phyloP scores from a whole-genome alignment of 2,113 vertebrate species.

The Vulpes vulpes region DNA sequence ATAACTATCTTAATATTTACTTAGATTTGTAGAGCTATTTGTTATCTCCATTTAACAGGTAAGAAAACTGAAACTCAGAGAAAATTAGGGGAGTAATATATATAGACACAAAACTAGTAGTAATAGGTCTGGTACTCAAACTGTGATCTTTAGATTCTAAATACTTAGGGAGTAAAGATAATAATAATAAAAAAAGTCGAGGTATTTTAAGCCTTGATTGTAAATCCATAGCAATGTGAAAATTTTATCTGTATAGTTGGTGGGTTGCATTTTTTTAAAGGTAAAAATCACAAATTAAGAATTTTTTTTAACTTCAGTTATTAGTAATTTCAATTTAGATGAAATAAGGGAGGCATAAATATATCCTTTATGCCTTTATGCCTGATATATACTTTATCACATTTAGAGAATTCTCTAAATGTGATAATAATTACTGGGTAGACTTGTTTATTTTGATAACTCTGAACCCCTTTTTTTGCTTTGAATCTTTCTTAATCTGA shows the following conservation, averaged over 20 bases:
- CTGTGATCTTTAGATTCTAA: not conserved
- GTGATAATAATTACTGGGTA: not conserved
- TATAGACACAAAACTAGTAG: not conserved
- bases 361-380: not conserved
- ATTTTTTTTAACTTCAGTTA: not conserved
- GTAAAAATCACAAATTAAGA: not conserved
- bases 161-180: not conserved
- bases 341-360: not conserved
- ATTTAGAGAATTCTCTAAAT: not conserved
- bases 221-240: not conserved
- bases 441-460: not conserved
- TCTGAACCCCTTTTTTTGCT: not conserved
- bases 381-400: no score
- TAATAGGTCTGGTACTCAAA: not conserved
- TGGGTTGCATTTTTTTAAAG: not conserved
- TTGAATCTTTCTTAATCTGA: not conserved
- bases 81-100: not conserved
- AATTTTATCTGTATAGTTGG: not conserved
- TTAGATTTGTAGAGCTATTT: not conserved
- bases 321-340: slow-evolving; percentile 47
- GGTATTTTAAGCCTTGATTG: not conserved
- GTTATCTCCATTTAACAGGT: not conserved
- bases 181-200: not conserved
- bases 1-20: not conserved
- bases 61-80: not conserved